Conservation (phyloP, 2,888 invertebrate genomes). For the Pammene fasciana region DNA sequence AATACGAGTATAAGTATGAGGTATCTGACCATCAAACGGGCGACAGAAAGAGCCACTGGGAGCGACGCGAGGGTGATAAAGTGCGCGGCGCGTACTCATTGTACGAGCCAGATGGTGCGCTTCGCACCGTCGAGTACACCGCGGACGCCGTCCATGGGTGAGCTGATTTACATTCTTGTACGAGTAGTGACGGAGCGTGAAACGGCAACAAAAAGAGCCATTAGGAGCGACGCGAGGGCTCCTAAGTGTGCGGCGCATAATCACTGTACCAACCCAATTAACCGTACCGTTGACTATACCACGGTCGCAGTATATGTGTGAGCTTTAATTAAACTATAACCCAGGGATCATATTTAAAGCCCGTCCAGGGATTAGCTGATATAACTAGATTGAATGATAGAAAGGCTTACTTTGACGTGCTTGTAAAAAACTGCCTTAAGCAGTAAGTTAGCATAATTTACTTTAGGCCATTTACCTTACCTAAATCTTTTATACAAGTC, state of each 20-base stretch:
- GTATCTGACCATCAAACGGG: conserved; percentile 81
- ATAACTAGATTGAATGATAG: too few species aligned
- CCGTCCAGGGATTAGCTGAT: too few species aligned
- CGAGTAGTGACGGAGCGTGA: conserved; percentile 66
- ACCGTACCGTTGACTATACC: conserved; percentile 79
- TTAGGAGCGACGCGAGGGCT: conserved; percentile 80
- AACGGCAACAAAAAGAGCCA: conserved; percentile 79
- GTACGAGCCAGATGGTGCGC: conserved; percentile 79
- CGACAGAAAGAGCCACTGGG: conserved; percentile 79
- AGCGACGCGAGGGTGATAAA: conserved; percentile 77
- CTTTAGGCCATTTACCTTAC: too few species aligned
- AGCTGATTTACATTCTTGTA: neutral
- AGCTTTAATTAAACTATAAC: too few species aligned
- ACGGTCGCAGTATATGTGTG: conserved; percentile 77
- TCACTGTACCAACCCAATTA: conserved; percentile 79
- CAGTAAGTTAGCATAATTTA: too few species aligned
- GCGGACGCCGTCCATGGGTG: conserved; percentile 77
- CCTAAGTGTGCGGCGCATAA: conserved; percentile 77
- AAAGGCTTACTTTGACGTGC: too few species aligned
- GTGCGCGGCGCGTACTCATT: conserved; percentile 77
- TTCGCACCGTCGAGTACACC: conserved; percentile 78
- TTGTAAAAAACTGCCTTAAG: too few species aligned
- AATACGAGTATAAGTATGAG: conserved; percentile 81
- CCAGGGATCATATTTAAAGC: too few species aligned
- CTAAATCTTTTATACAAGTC: too few species aligned